Evolutionary conservation across 2,888 invertebrate genomes (phyloP).

Genomic region (Tetheella fluctuosa): DNA sequence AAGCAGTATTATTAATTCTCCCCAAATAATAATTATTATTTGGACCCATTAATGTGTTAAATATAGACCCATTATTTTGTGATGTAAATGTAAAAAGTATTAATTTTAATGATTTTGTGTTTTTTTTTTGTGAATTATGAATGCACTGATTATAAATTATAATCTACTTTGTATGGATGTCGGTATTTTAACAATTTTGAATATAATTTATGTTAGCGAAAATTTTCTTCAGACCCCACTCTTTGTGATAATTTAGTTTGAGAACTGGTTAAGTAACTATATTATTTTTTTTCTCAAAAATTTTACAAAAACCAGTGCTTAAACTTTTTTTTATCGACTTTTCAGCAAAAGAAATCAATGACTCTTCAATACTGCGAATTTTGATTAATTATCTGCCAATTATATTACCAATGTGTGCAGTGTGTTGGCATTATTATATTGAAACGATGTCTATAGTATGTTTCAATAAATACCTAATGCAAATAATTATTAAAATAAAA

Average conservation of each 20-base stretch:
- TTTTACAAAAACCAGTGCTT: slow-evolving; percentile 1
- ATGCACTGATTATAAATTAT: background rate
- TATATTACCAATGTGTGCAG: slow-evolving; percentile 71
- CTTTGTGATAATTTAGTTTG: slow-evolving; percentile 20
- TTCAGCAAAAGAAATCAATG: slow-evolving; percentile 6
- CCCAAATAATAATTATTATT: background rate
- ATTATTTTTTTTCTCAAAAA: slow-evolving; percentile 14
- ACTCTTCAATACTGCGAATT: slow-evolving; percentile 8
- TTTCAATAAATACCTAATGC: slow-evolving; percentile 42
- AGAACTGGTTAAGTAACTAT: slow-evolving; percentile 23
- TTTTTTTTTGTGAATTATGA: background rate
- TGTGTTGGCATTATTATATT: slow-evolving; percentile 75
- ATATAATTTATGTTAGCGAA: background rate
- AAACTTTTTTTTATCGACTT: background rate
- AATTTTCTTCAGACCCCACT: slow-evolving; percentile 1
- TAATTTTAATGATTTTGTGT: slow-evolving; percentile 3
- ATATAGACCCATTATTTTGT: slow-evolving; percentile 77
- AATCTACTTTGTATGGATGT: slow-evolving; percentile 15
- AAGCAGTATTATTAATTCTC: too few species aligned
- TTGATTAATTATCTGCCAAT: slow-evolving; percentile 45
- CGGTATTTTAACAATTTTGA: slow-evolving; percentile 7
- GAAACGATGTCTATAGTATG: slow-evolving; percentile 38
- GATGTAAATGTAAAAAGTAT: slow-evolving; percentile 52
- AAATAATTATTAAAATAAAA: slow-evolving; percentile 30
- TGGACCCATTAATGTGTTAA: background rate